Percentiles rank a stretch among this genome's conserved stretches.
Conservation (phyloP, 2,888 invertebrate genomes). For the Sepioteuthis lessoniana region DNA sequence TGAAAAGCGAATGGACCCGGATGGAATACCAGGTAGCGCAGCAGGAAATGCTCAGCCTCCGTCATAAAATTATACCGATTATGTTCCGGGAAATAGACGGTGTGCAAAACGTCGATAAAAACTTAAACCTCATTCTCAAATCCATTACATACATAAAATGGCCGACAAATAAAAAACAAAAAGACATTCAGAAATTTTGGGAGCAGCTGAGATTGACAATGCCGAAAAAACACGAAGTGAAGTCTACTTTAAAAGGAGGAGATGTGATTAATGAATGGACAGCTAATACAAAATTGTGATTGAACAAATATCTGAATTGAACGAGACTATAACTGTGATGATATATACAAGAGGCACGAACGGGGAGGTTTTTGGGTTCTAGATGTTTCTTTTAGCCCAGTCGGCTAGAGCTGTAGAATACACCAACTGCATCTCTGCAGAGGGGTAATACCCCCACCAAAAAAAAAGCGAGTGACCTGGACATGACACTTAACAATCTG, state of each 20-base stretch:
- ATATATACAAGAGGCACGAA: no score
- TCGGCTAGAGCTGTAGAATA: no score
- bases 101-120: slow-evolving; percentile 58
- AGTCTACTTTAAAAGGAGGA: not conserved
- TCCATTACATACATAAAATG: slow-evolving; percentile 65
- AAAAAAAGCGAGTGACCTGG: no score
- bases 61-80: slow-evolving; percentile 66
- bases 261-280: not conserved
- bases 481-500: no score
- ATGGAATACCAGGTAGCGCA: slow-evolving; percentile 69
- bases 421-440: no score
- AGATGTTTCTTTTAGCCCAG: no score
- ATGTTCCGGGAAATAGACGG: slow-evolving; percentile 60
- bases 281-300: not conserved
- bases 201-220: slow-evolving; percentile 61
- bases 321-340: no score
- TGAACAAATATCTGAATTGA: not conserved
- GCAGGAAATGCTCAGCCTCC: slow-evolving; percentile 66
- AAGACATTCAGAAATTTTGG: slow-evolving; percentile 62
- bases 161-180: slow-evolving; percentile 55
- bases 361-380: no score
- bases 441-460: no score
- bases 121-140: slow-evolving; percentile 60
- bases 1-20: slow-evolving; percentile 64
- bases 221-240: slow-evolving; percentile 60